These are phyloP conservation scores for Odontamblyopus lacepedii DNA, from an alignment of 2,797 vertebrate species.

Conservation along the genomic window DNA sequence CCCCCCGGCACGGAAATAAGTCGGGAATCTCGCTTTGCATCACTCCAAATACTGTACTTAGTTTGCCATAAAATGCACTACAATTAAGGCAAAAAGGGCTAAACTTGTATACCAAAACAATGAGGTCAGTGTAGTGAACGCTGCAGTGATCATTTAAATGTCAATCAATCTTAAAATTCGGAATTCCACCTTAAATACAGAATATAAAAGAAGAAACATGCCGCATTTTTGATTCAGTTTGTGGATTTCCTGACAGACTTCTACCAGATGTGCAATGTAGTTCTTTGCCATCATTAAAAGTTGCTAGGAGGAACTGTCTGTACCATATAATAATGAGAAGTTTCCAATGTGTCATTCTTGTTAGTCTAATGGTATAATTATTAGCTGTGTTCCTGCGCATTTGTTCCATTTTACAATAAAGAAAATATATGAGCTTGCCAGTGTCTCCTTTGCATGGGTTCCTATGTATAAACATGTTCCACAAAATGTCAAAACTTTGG, in stretches of 20 bases:
- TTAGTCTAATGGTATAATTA: slow-evolving; percentile 10
- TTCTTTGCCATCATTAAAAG: slow-evolving; percentile 14
- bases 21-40: slow-evolving; percentile 27
- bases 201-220: not conserved
- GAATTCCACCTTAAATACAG: not conserved
- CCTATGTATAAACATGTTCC: not conserved
- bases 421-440: slow-evolving; percentile 27
- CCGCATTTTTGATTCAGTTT: slow-evolving; percentile 9
- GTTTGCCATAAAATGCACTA: slow-evolving; percentile 36
- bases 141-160: slow-evolving; percentile 28
- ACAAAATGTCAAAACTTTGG: not conserved
- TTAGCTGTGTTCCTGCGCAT: slow-evolving; percentile 5
- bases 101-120: slow-evolving; percentile 11
- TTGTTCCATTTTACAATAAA: slow-evolving; percentile 19
- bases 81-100: slow-evolving; percentile 9
- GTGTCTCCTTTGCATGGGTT: not conserved
- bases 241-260: slow-evolving; percentile 19
- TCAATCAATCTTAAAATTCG: not conserved
- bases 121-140: slow-evolving; percentile 10
- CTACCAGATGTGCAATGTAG: slow-evolving; percentile 24
- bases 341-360: slow-evolving; percentile 7
- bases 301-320: not conserved
- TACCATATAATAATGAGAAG: not conserved
- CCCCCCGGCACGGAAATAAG: slow-evolving; percentile 50
- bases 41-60: slow-evolving; percentile 40